phyloP scores from a whole-genome alignment of 2,797 vertebrate species.

The Microctenopoma lineatum region DNA sequence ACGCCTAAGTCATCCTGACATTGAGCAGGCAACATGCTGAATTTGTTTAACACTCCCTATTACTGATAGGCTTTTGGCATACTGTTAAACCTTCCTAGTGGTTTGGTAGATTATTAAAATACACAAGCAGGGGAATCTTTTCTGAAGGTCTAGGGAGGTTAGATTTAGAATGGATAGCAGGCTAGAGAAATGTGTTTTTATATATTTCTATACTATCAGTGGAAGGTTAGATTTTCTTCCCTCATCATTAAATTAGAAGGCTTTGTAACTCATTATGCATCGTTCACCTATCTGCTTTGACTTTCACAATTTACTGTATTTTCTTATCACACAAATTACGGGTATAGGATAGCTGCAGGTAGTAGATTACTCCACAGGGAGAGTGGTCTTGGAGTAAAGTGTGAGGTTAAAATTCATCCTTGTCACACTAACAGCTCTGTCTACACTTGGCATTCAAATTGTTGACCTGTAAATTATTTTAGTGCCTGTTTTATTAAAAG shows the following conservation, averaged over 20 bases:
- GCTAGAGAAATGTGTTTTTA: too few relatives aligned
- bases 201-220: too few relatives aligned
- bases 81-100: slow-evolving; percentile 52
- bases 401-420: slow-evolving; percentile 32
- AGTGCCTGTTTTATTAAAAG: slow-evolving; percentile 41
- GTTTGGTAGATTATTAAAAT: slow-evolving; percentile 36
- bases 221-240: background rate
- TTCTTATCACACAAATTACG: slow-evolving; percentile 10
- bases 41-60: slow-evolving; percentile 39
- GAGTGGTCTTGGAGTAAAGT: slow-evolving; percentile 10
- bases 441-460: slow-evolving; percentile 46
- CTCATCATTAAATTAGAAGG: background rate
- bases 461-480: slow-evolving; percentile 57
- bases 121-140: background rate
- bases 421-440: slow-evolving; percentile 42
- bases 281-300: background rate
- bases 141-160: background rate
- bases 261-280: background rate
- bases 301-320: slow-evolving; percentile 8
- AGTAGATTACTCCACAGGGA: slow-evolving; percentile 13
- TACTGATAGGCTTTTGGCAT: slow-evolving; percentile 43
- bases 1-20: slow-evolving; percentile 67
- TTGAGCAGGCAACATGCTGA: slow-evolving; percentile 48
- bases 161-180: too few relatives aligned
- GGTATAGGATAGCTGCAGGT: slow-evolving; percentile 38